Evolutionary conservation across 2,797 vertebrate species (phyloP).

Genomic region (Aulostomus chinensis): DNA sequence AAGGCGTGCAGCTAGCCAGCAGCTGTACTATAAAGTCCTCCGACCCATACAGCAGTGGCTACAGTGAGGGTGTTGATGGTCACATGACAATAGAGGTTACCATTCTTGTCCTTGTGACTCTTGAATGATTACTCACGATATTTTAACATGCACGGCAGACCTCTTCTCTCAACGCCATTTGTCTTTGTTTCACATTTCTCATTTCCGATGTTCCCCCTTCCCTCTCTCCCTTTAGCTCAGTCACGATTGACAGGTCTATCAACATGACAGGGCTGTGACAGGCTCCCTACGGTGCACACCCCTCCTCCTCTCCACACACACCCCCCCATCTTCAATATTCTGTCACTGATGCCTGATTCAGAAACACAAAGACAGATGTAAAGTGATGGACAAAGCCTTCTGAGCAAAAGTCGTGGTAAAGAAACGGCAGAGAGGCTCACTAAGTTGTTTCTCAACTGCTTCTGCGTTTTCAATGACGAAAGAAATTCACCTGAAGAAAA

Average conservation of each 20-base stretch:
- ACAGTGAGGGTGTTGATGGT: too few relatives aligned
- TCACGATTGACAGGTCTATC: constrained; percentile 45
- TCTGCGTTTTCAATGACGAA: not conserved
- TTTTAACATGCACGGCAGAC: not conserved
- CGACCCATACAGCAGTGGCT: too few relatives aligned
- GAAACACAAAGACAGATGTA: constrained; percentile 33
- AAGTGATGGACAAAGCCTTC: constrained; percentile 28
- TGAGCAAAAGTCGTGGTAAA: constrained; percentile 1
- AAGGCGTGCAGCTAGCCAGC: too few relatives aligned
- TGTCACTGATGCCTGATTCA: constrained; percentile 37
- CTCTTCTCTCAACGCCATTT: too few relatives aligned
- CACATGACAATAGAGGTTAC: too few relatives aligned
- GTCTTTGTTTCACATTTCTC: constrained; percentile 35
- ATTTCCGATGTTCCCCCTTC: constrained; percentile 15
- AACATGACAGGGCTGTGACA: constrained; percentile 61
- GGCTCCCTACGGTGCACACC: constrained; percentile 54
- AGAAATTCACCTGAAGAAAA: too few relatives aligned
- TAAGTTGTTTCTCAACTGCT: not conserved
- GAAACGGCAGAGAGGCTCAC: constrained; percentile 7
- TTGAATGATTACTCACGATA: too few relatives aligned
- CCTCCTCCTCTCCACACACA: not conserved
- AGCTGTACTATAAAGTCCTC: too few relatives aligned
- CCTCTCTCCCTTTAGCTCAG: constrained; percentile 3
- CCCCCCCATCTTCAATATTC: constrained; percentile 24
- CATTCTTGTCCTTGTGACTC: too few relatives aligned